Evolutionary conservation across 2,113 vertebrate species (phyloP), one percentile per base, ranked within the genome.

Genomic region (Rhynchopsitta pachyrhyncha): DNA sequence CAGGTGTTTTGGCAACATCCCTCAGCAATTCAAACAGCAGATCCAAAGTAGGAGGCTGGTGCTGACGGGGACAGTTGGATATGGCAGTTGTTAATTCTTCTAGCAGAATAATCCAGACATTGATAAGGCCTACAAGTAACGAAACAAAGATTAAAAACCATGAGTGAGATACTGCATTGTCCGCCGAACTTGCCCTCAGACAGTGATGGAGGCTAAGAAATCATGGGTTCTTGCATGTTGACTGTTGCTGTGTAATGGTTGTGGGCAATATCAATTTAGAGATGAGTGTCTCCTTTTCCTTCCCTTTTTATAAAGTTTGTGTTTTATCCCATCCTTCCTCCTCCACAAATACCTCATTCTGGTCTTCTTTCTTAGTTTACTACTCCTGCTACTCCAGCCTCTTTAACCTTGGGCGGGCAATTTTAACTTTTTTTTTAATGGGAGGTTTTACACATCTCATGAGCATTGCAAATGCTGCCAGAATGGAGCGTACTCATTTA

Each of bases 71-170:
- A 90, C 99, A 99, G 95, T 99, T 99, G 6, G 99, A 99, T 92
- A 99, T 98, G 1, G 99, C 98, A 3, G 99, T 98, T 2, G 99
- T 99, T 67, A 99, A 98, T 98, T 99, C 99, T 97, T 99, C 99
- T 94, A 99, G 87, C 6, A 99, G 96, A 94, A 99, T 96, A 94
- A 99, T 99, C 99, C 99, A 99, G 88, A 99, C 99, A 93, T 99
- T 99, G 96, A 99, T 99, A 93, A 99, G 98, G 87, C 99, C 99
- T 99, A 97, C n/a, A 93, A 69, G 29, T 19, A 95, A 68, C 50
- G 63, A 94, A 81, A 86, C 11, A 60, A 76, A 95, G 14, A 79
- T 67, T 47, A 78, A 81, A 94, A 83, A 24, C 3, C 14, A 20
- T 7, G n/a, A 57, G 9, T 33, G 70, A 92, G 33, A 57, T 28